Evolutionary conservation across 2,113 vertebrate species (phyloP), one percentile per base, ranked within the genome.

Genomic region (Carassius auratus): DNA sequence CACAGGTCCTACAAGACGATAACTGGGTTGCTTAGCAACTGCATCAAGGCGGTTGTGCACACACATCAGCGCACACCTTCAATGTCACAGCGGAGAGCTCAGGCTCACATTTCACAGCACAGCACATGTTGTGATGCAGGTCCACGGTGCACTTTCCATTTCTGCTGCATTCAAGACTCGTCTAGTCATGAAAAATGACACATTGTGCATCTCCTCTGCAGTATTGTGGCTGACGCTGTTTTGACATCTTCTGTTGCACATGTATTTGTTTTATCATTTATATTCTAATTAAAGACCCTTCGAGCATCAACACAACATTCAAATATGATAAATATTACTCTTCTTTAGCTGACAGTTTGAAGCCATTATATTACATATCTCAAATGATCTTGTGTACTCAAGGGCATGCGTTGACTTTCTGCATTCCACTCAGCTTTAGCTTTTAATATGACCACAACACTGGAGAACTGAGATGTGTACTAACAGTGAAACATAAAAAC

Each of bases 11-110:
- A 52, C 36, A 52, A 81, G 66, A 66, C 52, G 48, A 83, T 79
- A 68, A 84, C 84, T 85, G 30, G 74, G 94, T 95, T 93, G 93
- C 94, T 89, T 94, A 92, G 93, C 91, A 94, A 95, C 94, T 89
- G 88, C 89, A 90, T 92, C 86, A 87, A 38, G 79, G 86, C 81
- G 84, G 30, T 71, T 86, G 74, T 79, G 66, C 69, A 86, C 76
- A 83, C 69, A 86, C 76, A 83, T 42, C 42, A 55, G 55, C 21
- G 13, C 30, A 38, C 71, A 75, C 66, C 64, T 57, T 83, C 66
- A 71, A 23, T 52, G 36, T 19, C 52, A 33, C n/a, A 3, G 52
- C 78, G 69, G 38, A 26, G 77, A 76, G 45, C 19, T 79, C 33
- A 79, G 75, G 15, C 48, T 83, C 50, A 21, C 8, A 38, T 50